phyloP scores from a whole-genome alignment of 2,888 invertebrate genomes.

The Neuroscelio doddi region DNA sequence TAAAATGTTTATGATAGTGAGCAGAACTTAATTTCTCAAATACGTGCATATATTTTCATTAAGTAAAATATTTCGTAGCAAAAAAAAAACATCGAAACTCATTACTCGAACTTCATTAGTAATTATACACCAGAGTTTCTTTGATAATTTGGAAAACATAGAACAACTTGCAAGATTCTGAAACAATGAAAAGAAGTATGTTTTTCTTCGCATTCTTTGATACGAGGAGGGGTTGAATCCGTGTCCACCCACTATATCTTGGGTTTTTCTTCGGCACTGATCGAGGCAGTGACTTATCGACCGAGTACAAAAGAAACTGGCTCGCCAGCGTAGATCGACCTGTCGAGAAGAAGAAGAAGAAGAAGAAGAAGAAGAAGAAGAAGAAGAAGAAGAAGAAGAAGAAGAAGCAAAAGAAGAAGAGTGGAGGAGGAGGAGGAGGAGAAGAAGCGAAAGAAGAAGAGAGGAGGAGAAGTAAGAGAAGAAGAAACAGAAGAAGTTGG shows the following conservation, averaged over 20 bases:
- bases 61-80: too few species aligned
- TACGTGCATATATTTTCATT: too few species aligned
- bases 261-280: constrained; percentile 3
- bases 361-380: constrained; percentile 30
- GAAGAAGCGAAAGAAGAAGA: constrained; percentile 33
- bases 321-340: constrained; percentile 4
- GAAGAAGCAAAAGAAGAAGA: constrained; percentile 2
- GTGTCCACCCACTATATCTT: constrained; percentile 3
- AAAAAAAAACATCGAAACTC: too few species aligned
- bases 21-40: too few species aligned
- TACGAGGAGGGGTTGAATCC: background rate
- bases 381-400: constrained; percentile 29
- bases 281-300: constrained; percentile 18
- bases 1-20: too few species aligned
- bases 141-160: background rate
- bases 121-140: background rate
- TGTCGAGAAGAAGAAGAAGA: constrained; percentile 30
- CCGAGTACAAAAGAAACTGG: constrained; percentile 16
- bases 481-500: constrained; percentile 31
- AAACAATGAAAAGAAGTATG: background rate
- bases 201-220: background rate
- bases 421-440: constrained; percentile 15
- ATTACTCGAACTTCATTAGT: too few species aligned
- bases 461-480: constrained; percentile 33
- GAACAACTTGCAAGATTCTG: too few species aligned